Base-by-base conservation (phyloP, 1,140 invertebrate genomes). In the Conus betulinus region DNA sequence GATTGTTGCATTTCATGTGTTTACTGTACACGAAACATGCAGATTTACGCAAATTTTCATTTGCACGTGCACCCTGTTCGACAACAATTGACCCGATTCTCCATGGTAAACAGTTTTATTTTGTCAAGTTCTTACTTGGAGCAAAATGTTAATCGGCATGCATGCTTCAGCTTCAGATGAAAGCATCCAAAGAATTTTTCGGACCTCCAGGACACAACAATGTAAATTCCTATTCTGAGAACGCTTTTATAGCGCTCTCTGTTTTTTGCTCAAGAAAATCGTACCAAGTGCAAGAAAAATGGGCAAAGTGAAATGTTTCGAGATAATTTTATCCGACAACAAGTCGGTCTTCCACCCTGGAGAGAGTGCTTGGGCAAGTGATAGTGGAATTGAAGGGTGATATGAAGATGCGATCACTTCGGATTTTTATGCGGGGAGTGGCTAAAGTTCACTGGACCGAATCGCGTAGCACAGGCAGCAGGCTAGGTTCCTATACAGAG, bases 361-460 rank as follows among this genome's bases (percentile, higher is more conserved):
- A 78, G 95, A 90, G 93, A 57, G 95, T 96, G 55, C 92, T 91
- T 53, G 96, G 96, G 20, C 94, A 94, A 91, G 95, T 95, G 87
- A 90, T 95, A n/a, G 93, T 96, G 17, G 95, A 96, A 89, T 90
- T 96, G 81, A 95, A 96, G 91, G 95, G 95, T 83, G 95, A 96
- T 88, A 94, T 96, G 92, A 96, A 95, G 91, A 95, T 96, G 94
- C 93, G 95, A 89, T 93, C 94, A 20, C 88, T 96, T 53, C 91
- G 95, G 90, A 94, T 96, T 87, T 95, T 95, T 88, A 95, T 96
- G 94, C 90, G 95, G 89, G 95, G 96, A 83, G 94, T 96, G 63
- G 95, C 95, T 10, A 96, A 96, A 92, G 96, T 96, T 17, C 96
- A 96, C 88, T 96, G 96, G 96, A 96, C 95, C 6, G 96, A 96